These are phyloP conservation scores for Himalopsyche anomala DNA, from an alignment of 2,888 invertebrate genomes.

Conservation along the genomic window DNA sequence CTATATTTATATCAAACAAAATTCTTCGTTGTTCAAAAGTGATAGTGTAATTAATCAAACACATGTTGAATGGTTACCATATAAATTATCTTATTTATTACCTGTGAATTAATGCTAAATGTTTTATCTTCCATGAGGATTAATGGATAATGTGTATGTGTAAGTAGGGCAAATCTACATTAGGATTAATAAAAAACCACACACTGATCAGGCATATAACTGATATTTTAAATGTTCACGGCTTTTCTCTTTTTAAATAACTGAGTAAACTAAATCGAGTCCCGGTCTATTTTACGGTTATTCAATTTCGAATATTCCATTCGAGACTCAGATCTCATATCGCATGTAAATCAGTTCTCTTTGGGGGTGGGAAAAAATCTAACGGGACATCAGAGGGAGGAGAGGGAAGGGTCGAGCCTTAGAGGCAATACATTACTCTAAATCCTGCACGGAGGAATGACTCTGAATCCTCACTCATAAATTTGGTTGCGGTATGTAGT, in stretches of 20 bases:
- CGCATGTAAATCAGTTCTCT: conserved; percentile 63
- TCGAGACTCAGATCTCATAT: conserved; percentile 55
- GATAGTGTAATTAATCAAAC: too few species aligned
- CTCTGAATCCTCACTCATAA: conserved; percentile 59
- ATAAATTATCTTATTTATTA: too few species aligned
- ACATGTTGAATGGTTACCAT: too few species aligned
- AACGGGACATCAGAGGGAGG: conserved; percentile 39
- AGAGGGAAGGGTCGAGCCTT: conserved; percentile 32
- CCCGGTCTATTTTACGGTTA: conserved; percentile 63
- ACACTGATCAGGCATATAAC: neutral
- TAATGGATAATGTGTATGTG: too few species aligned
- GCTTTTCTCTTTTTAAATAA: conserved; percentile 54
- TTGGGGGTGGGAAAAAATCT: conserved; percentile 9
- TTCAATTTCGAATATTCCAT: conserved; percentile 63
- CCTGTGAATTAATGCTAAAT: too few species aligned
- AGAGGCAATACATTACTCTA: conserved; percentile 56
- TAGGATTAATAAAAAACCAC: too few species aligned
- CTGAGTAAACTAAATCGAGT: conserved; percentile 52
- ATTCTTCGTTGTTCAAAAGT: too few species aligned
- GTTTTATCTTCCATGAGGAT: too few species aligned
- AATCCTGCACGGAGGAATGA: conserved; percentile 61
- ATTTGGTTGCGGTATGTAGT: conserved; percentile 54
- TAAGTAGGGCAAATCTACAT: too few species aligned
- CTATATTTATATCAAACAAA: too few species aligned
- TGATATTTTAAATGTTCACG: neutral